phyloP scores from a whole-genome alignment of 2,113 vertebrate genomes.

The Coreoperca whiteheadi region DNA sequence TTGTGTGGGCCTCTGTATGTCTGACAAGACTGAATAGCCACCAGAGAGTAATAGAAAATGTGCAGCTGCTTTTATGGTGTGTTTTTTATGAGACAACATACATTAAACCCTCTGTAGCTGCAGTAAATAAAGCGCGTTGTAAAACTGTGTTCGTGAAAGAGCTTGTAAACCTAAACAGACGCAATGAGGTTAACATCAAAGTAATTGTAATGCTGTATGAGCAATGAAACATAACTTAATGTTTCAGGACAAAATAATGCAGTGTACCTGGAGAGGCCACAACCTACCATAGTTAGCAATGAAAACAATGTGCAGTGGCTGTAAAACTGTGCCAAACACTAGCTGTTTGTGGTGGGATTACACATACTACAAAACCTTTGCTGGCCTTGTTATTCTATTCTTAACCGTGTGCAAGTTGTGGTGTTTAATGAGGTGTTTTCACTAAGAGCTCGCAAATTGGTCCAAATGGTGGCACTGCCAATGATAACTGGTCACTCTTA shows the following conservation, averaged over 20 bases:
- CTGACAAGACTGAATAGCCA: constrained; percentile 78
- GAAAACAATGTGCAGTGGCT: constrained; percentile 17
- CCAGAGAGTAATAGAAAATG: constrained; percentile 80
- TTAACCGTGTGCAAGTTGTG: neutral
- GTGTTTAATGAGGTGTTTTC: neutral
- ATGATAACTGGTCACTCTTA: neutral
- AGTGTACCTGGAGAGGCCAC: constrained; percentile 31
- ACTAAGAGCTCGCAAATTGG: neutral
- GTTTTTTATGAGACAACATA: constrained; percentile 83
- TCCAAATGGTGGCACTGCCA: neutral
- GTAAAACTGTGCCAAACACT: neutral
- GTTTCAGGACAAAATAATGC: constrained; percentile 54
- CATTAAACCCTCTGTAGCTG: constrained; percentile 81
- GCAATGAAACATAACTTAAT: constrained; percentile 73
- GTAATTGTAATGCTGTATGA: constrained; percentile 71
- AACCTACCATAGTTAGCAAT: neutral
- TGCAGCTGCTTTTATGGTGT: constrained; percentile 78
- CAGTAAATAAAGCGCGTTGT: constrained; percentile 83
- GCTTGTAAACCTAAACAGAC: constrained; percentile 84
- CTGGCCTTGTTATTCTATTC: neutral
- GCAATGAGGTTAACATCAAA: constrained; percentile 79
- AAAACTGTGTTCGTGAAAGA: constrained; percentile 80
- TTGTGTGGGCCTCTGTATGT: constrained; percentile 48
- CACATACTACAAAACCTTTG: neutral
- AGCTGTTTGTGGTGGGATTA: neutral